Conservation (phyloP, 2,888 invertebrate species). For the Drosophila kokeensis region DNA sequence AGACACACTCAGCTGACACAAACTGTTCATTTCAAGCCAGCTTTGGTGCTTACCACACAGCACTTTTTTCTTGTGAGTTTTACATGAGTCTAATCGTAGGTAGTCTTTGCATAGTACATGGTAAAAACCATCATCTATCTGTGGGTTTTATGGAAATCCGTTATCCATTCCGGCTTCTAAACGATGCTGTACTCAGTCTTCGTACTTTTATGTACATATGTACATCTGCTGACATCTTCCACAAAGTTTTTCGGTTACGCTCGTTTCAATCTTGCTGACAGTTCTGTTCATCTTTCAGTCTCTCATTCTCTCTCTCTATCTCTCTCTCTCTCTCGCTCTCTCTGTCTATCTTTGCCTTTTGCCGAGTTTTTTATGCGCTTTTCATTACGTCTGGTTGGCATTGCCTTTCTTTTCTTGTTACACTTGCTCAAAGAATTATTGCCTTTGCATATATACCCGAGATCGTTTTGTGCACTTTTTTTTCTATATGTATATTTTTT, state of each 20-base stretch:
- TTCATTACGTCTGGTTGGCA: slow-evolving; percentile 58
- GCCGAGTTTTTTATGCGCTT: slow-evolving; percentile 39
- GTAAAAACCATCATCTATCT: slow-evolving; percentile 52
- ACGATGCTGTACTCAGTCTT: not conserved
- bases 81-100: slow-evolving; percentile 41
- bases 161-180: slow-evolving; percentile 14
- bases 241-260: slow-evolving; percentile 12
- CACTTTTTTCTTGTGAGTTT: slow-evolving; percentile 5
- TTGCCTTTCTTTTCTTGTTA: slow-evolving; percentile 71
- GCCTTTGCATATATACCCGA: slow-evolving; percentile 57
- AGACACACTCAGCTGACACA: slow-evolving; percentile 26
- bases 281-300: slow-evolving; percentile 20
- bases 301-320: slow-evolving; percentile 20
- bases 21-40: slow-evolving; percentile 11
- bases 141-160: slow-evolving; percentile 66
- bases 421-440: slow-evolving; percentile 76
- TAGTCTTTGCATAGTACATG: slow-evolving; percentile 17
- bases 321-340: slow-evolving; percentile 1
- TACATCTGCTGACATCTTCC: slow-evolving; percentile 51
- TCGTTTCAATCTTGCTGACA: slow-evolving; percentile 31
- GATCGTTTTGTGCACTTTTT: slow-evolving; percentile 20
- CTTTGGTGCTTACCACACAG: slow-evolving; percentile 23
- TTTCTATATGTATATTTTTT: slow-evolving; percentile 3
- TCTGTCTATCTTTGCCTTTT: not conserved
- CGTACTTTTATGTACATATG: slow-evolving; percentile 20